Conservation (phyloP, 2,797 vertebrate species). For the Amphiprion clarkii region DNA sequence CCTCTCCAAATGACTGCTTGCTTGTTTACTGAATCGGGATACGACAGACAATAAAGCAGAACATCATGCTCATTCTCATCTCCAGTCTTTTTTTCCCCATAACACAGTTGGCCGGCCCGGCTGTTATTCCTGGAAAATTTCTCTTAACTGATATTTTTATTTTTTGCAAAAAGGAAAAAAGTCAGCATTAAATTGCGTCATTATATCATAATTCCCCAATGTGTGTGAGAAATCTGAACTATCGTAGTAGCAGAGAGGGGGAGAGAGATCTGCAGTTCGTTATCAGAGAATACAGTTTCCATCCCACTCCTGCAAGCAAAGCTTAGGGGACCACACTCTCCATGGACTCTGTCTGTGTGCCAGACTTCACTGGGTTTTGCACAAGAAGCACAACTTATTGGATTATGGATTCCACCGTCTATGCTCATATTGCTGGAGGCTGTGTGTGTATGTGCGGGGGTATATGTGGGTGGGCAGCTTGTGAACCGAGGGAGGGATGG, state of each 20-base stretch:
- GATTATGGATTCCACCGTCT: conserved; percentile 75
- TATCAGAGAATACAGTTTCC: conserved; percentile 62
- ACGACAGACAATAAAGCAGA: conserved; percentile 45
- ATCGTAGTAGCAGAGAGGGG: conserved; percentile 34
- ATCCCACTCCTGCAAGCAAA: conserved; percentile 62
- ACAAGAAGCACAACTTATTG: conserved; percentile 78
- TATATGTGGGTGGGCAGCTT: conserved; percentile 56
- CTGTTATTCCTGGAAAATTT: conserved; percentile 29
- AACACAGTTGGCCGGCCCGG: conserved; percentile 25
- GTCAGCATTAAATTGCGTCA: conserved; percentile 52
- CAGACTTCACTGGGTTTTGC: conserved; percentile 79
- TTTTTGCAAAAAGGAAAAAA: conserved; percentile 14
- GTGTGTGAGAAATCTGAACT: conserved; percentile 45
- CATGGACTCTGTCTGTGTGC: conserved; percentile 62
- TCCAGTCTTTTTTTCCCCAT: conserved; percentile 10
- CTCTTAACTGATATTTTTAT: conserved; percentile 28
- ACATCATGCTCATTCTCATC: conserved; percentile 40
- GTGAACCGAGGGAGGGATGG: conserved; percentile 43
- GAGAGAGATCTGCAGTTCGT: conserved; percentile 62
- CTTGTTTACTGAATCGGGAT: conserved; percentile 43
- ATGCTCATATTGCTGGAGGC: conserved; percentile 68
- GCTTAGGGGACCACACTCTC: conserved; percentile 65
- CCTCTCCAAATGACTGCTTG: conserved; percentile 46
- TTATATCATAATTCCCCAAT: conserved; percentile 50
- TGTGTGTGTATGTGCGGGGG: conserved; percentile 12